Percentiles rank a stretch among this genome's conserved stretches.
These are phyloP conservation scores for Baryphthengus martii DNA, from an alignment of 2,113 vertebrate genomes.

Conservation along the genomic window DNA sequence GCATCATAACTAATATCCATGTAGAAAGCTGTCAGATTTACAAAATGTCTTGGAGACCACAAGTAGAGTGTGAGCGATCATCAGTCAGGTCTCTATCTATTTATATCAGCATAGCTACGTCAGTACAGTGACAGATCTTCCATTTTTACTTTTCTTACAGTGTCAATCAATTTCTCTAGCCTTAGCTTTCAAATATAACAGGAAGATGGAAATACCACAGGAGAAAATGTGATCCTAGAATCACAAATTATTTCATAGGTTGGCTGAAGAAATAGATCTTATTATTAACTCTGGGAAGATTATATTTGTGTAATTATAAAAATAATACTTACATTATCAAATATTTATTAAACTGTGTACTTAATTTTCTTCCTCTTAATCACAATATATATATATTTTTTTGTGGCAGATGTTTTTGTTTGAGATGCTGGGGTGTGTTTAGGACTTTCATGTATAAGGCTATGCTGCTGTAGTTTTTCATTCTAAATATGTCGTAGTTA, in stretches of 20 bases:
- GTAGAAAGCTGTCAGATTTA: background rate
- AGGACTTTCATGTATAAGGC: background rate
- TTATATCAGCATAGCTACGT: background rate
- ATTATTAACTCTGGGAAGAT: background rate
- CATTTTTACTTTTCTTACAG: background rate
- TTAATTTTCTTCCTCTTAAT: slow-evolving; percentile 2
- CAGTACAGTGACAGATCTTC: background rate
- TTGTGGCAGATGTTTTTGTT: background rate
- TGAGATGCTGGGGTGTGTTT: background rate
- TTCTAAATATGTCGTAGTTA: background rate
- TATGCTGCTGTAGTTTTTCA: background rate
- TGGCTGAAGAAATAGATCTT: background rate
- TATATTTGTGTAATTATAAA: background rate
- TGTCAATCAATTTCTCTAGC: background rate
- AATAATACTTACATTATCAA: background rate
- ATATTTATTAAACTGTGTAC: background rate
- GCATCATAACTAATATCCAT: background rate
- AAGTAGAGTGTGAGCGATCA: background rate
- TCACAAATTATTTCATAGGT: background rate
- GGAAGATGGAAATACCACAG: background rate
- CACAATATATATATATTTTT: background rate
- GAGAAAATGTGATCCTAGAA: background rate
- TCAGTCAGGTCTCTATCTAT: background rate
- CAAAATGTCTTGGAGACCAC: background rate
- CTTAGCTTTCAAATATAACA: background rate